Evolutionary conservation across 2,888 invertebrate species (phyloP).

Genomic region (Mesopsocus fuscifrons): DNA sequence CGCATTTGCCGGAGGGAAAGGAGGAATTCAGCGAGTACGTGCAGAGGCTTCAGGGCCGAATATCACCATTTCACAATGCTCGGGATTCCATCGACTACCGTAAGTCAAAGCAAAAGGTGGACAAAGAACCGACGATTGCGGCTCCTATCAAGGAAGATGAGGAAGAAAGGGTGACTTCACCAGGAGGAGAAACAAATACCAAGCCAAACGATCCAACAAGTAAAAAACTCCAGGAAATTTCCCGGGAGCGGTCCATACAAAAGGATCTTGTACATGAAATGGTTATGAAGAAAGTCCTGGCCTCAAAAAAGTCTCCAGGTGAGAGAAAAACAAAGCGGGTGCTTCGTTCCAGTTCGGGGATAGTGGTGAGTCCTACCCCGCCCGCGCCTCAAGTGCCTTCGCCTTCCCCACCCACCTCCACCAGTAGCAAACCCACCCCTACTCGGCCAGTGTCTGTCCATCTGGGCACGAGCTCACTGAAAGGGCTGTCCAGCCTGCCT

Average conservation of each 20-base stretch:
- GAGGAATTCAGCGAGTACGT: slow-evolving; percentile 38
- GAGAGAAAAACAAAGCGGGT: slow-evolving; percentile 36
- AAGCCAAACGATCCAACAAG: slow-evolving; percentile 27
- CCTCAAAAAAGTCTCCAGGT: slow-evolving; percentile 35
- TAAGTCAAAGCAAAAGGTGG: slow-evolving; percentile 30
- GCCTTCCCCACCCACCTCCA: slow-evolving; percentile 7
- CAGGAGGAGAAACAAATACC: slow-evolving; percentile 18
- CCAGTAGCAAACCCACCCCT: slow-evolving; percentile 15
- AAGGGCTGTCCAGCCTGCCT: slow-evolving; percentile 12
- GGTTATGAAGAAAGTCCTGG: slow-evolving; percentile 58
- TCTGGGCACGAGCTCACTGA: slow-evolving; percentile 11
- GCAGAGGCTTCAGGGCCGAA: slow-evolving; percentile 41
- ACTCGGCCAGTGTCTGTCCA: slow-evolving; percentile 17
- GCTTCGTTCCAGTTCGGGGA: slow-evolving; percentile 14
- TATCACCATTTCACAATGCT: slow-evolving; percentile 47
- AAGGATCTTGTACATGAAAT: slow-evolving; percentile 66
- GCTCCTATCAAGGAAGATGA: slow-evolving; percentile 28
- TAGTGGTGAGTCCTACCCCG: slow-evolving; percentile 15
- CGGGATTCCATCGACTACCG: slow-evolving; percentile 46
- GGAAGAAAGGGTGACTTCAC: slow-evolving; percentile 23
- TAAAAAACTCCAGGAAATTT: slow-evolving; percentile 53
- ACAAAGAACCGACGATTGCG: slow-evolving; percentile 13
- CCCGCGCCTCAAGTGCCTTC: slow-evolving; percentile 10
- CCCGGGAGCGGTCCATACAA: slow-evolving; percentile 61
- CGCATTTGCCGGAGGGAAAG: too few relatives aligned